phyloP scores from a whole-genome alignment of 2,113 vertebrate species.

The Pandion haliaetus region DNA sequence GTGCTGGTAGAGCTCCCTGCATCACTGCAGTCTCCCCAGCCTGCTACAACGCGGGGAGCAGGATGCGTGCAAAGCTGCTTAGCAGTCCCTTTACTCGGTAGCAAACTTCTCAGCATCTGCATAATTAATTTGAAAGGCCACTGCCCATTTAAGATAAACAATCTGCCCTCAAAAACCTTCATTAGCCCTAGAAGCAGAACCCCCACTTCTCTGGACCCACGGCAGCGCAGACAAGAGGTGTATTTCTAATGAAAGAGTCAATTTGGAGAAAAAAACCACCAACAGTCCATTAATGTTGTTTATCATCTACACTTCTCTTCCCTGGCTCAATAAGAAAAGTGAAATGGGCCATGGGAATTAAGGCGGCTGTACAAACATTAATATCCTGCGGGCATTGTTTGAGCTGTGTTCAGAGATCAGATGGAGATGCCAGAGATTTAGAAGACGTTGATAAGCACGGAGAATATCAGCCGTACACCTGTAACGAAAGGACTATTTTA shows the following conservation, averaged over 20 bases:
- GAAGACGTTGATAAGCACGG: neutral
- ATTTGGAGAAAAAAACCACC: neutral
- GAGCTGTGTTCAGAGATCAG: neutral
- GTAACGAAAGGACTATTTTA: neutral
- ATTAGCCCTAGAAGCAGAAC: neutral
- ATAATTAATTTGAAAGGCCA: neutral
- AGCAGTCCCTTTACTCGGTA: neutral
- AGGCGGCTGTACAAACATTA: neutral
- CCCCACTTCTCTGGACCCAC: neutral
- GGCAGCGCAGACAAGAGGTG: neutral
- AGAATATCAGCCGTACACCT: neutral
- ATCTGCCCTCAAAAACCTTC: neutral
- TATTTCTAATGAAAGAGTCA: neutral
- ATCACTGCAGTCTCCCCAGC: neutral
- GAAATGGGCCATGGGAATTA: neutral
- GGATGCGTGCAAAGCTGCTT: neutral
- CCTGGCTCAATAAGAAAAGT: neutral
- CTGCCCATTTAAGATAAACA: neutral
- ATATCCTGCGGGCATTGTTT: slow-evolving; percentile 21
- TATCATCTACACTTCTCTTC: neutral
- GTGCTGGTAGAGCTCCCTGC: neutral
- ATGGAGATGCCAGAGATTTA: neutral
- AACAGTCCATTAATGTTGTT: neutral
- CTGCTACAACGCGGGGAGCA: neutral
- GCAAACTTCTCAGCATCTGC: neutral